phyloP scores from a whole-genome alignment of 2,113 vertebrate species.

The Chionodraco myersi region DNA sequence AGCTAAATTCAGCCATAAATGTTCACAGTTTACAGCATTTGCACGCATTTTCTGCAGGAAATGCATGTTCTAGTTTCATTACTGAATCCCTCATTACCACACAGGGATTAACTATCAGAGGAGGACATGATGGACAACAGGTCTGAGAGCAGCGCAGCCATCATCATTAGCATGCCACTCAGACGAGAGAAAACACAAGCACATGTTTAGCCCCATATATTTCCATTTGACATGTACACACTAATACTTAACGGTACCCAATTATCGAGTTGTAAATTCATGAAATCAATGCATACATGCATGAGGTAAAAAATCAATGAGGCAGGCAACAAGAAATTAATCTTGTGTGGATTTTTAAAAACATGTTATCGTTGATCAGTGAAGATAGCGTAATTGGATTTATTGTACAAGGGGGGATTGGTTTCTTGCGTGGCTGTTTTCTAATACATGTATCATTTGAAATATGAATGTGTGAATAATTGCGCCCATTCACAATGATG shows the following conservation, averaged over 20 bases:
- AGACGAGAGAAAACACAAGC: constrained; percentile 26
- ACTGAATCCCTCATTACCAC: constrained; percentile 54
- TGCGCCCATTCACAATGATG: constrained; percentile 5
- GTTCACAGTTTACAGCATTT: too few relatives aligned
- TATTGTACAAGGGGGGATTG: constrained; percentile 13
- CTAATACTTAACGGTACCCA: constrained; percentile 25
- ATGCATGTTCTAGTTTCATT: constrained; percentile 33
- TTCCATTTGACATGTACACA: constrained; percentile 45
- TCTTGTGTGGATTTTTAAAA: constrained; percentile 53
- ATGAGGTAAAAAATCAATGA: constrained; percentile 45
- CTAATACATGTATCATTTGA: constrained; percentile 29
- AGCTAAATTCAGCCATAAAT: too few relatives aligned
- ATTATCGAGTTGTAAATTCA: constrained; percentile 27
- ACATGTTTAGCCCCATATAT: constrained; percentile 15
- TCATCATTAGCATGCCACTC: constrained; percentile 62
- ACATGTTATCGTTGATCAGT: constrained; percentile 51
- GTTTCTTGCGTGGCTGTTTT: neutral
- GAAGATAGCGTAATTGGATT: constrained; percentile 52
- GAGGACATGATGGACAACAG: constrained; percentile 50
- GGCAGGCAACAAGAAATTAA: constrained; percentile 45
- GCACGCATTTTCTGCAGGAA: too few relatives aligned
- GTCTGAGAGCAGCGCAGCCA: constrained; percentile 10
- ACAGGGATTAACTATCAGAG: constrained; percentile 53
- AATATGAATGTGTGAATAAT: constrained; percentile 42
- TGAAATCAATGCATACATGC: neutral